phyloP scores from a whole-genome alignment of 64 coral and sea anemone genomes.

The Stichodactyla helianthus region DNA sequence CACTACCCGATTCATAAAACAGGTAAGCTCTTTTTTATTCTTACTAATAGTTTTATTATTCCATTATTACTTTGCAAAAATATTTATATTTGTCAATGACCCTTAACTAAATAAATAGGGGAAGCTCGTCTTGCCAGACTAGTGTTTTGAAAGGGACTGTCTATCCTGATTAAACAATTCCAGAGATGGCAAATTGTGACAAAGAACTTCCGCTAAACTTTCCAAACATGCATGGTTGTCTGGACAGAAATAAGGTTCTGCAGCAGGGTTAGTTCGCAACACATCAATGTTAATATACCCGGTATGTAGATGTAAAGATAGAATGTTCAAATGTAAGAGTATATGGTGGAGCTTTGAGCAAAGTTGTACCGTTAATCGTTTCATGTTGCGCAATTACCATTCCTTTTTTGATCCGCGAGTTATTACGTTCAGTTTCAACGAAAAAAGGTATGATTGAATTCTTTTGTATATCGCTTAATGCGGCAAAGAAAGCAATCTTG shows the following conservation, averaged over 20 bases:
- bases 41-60: neutral
- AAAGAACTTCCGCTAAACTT: neutral
- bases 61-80: neutral
- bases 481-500: no score
- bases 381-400: no score
- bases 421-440: no score
- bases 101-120: neutral
- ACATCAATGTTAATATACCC: neutral
- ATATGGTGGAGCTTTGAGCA: no score
- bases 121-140: neutral
- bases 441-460: no score
- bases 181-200: neutral
- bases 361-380: no score
- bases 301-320: no score
- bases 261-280: neutral
- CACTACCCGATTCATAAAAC: neutral
- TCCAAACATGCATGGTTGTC: neutral
- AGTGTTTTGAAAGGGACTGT: neutral
- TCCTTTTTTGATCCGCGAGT: no score
- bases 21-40: neutral
- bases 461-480: no score
- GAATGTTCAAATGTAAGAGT: no score
- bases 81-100: slow-evolving; percentile 3
- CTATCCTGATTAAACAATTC: neutral
- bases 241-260: neutral